These are phyloP conservation scores for Drosophila leontia DNA, from an alignment of 1,140 invertebrate species.

Conservation along the genomic window DNA sequence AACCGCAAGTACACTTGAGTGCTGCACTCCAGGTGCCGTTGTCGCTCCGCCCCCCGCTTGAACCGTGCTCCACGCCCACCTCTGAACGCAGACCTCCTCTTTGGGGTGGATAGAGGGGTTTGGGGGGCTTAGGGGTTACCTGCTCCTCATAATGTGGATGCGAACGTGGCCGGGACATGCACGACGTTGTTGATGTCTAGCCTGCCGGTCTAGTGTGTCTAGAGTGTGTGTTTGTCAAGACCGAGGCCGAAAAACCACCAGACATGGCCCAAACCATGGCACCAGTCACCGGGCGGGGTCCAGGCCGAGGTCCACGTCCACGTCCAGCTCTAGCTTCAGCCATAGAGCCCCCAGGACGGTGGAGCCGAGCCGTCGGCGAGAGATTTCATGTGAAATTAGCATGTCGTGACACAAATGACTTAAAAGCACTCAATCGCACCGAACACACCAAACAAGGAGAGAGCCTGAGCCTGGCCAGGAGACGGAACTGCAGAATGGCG, in stretches of 20 bases:
- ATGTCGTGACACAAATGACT: slow-evolving; percentile 84
- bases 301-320: slow-evolving; percentile 21
- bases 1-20: slow-evolving; percentile 84
- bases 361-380: slow-evolving; percentile 68
- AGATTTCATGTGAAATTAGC: slow-evolving; percentile 84
- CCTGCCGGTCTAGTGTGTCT: slow-evolving; percentile 57
- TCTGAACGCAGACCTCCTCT: neutral
- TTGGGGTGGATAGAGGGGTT: neutral
- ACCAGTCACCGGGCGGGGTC: slow-evolving; percentile 4
- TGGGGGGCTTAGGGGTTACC: neutral
- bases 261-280: slow-evolving; percentile 57
- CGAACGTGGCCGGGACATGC: slow-evolving; percentile 74
- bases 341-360: slow-evolving; percentile 35
- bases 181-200: slow-evolving; percentile 78
- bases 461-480: slow-evolving; percentile 26
- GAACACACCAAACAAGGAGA: slow-evolving; percentile 43
- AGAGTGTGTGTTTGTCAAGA: slow-evolving; percentile 63
- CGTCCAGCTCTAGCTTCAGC: slow-evolving; percentile 20
- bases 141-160: slow-evolving; percentile 62
- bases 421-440: slow-evolving; percentile 83
- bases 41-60: slow-evolving; percentile 30
- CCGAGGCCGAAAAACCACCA: slow-evolving; percentile 69
- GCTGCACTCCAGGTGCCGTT: slow-evolving; percentile 81
- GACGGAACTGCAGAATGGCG: slow-evolving; percentile 1
- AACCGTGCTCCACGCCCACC: slow-evolving; percentile 15